Evolutionary conservation across 2,888 invertebrate genomes (phyloP).

Genomic region (Brenthis ino): DNA sequence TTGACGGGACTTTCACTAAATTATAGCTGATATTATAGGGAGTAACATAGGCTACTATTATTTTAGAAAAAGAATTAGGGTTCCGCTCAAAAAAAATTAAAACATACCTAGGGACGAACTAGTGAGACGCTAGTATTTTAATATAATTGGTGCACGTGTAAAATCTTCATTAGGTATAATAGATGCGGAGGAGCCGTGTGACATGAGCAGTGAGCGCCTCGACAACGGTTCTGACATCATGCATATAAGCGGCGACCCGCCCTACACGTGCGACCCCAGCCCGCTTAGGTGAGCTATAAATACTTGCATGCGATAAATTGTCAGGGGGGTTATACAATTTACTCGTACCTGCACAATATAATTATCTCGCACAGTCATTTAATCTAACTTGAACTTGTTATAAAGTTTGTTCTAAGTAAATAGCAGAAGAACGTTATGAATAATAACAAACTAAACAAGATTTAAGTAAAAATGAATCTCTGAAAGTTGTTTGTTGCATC

Average conservation of each 20-base stretch:
- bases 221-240: conserved; percentile 66
- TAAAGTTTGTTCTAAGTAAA: too few species aligned
- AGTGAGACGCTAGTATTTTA: neutral
- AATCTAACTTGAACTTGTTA: too few species aligned
- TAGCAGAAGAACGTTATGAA: too few species aligned
- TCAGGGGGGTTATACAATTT: neutral
- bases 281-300: conserved; percentile 61
- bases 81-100: too few species aligned
- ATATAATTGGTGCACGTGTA: neutral
- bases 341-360: neutral
- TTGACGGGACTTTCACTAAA: too few species aligned
- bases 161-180: conserved; percentile 64
- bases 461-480: too few species aligned
- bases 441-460: too few species aligned
- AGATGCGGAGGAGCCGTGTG: conserved; percentile 64
- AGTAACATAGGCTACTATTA: too few species aligned
- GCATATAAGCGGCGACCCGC: conserved; percentile 76
- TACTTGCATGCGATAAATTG: neutral
- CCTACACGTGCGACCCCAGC: conserved; percentile 76
- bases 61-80: too few species aligned
- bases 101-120: too few species aligned
- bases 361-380: neutral
- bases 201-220: conserved; percentile 72
- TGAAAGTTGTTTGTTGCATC: too few species aligned
- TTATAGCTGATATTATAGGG: too few species aligned